phyloP scores from a whole-genome alignment of 1,140 invertebrate genomes.

The Zeugodacus cucurbitae region DNA sequence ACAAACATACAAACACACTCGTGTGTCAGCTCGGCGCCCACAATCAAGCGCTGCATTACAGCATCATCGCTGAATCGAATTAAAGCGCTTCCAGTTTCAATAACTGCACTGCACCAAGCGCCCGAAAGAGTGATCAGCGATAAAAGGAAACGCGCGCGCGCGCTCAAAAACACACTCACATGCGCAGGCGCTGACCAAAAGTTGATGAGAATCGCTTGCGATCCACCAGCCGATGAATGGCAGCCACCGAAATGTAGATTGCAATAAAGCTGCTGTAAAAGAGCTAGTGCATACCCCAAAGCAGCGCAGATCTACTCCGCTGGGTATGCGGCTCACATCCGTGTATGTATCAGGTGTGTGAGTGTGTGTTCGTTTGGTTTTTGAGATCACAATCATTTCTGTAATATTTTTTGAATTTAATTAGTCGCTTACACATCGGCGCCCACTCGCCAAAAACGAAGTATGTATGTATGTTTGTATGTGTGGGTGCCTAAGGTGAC shows the following conservation, averaged over 20 bases:
- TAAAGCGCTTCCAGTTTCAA: conserved; percentile 24
- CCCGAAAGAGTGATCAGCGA: neutral
- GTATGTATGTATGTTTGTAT: neutral
- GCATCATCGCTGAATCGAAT: neutral
- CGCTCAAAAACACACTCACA: neutral
- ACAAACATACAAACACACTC: neutral
- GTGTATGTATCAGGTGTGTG: neutral
- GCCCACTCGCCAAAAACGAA: conserved; percentile 8
- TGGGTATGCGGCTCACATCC: neutral
- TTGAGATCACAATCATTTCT: conserved; percentile 15
- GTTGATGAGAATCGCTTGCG: neutral
- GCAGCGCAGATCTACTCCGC: neutral
- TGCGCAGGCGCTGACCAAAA: neutral
- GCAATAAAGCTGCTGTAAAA: conserved; percentile 22
- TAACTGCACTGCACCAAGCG: neutral
- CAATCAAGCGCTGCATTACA: neutral
- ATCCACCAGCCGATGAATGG: neutral
- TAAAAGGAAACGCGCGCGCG: conserved; percentile 4
- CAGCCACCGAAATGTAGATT: conserved; percentile 5
- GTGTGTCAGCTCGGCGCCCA: neutral
- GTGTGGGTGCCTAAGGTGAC: neutral
- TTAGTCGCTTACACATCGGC: conserved; percentile 25
- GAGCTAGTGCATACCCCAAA: neutral
- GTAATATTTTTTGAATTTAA: conserved; percentile 38
- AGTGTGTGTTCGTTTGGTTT: neutral